Conservation (phyloP, 2,113 vertebrate genomes). For the Oryctolagus cuniculus region mOryCun1.1 NC_091445.1:87541001-87541500, state of each 20-base stretch:
- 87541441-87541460: background rate
- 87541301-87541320: background rate
- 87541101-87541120: constrained; percentile 57
- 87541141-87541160: background rate
- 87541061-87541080: constrained; percentile 57
- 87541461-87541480: background rate
- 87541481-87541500: background rate
- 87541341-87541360: background rate
- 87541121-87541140: constrained; percentile 54
- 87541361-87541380: constrained; percentile 27
- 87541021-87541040: constrained; percentile 58
- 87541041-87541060: constrained; percentile 58
- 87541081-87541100: constrained; percentile 77
- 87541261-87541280: constrained; percentile 53
- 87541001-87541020: constrained; percentile 41
- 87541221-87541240: constrained; percentile 56
- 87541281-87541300: background rate
- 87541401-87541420: background rate
- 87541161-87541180: constrained; percentile 61
- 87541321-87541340: constrained; percentile 17
- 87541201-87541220: constrained; percentile 36
- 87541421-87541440: background rate
- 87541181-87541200: constrained; percentile 49
- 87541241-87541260: constrained; percentile 3
- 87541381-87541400: background rate